phyloP scores from a whole-genome alignment of 2,113 vertebrate genomes.

The Ammodytes marinus region DNA sequence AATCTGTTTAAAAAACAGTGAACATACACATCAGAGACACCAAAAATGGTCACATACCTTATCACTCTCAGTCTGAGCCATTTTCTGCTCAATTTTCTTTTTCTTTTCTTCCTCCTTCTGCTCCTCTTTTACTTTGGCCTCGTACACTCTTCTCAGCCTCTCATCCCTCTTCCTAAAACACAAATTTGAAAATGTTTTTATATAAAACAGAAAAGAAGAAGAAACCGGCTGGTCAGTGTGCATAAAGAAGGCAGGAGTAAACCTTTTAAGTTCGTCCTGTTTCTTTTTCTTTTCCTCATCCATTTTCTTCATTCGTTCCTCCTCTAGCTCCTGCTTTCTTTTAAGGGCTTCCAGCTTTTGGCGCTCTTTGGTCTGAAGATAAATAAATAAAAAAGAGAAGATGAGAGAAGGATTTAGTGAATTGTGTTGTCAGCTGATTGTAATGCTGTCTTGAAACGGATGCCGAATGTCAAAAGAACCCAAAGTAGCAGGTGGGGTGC shows the following conservation, averaged over 20 bases:
- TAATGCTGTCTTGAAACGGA: not conserved
- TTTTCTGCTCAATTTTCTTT: conserved; percentile 92
- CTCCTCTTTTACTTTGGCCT: conserved; percentile 91
- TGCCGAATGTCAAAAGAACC: not conserved
- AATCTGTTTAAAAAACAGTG: not conserved
- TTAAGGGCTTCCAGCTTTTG: conserved; percentile 89
- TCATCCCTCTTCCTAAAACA: conserved; percentile 91
- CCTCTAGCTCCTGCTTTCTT: conserved; percentile 92
- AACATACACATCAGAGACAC: not conserved
- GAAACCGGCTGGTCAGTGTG: not conserved
- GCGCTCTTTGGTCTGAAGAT: conserved; percentile 89
- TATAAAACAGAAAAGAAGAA: not conserved
- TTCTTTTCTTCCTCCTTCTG: conserved; percentile 92
- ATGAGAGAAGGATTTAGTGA: not conserved
- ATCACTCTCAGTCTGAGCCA: conserved; percentile 91
- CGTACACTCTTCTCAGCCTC: conserved; percentile 89
- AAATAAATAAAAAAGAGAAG: not conserved
- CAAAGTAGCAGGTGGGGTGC: not conserved
- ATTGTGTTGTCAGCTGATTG: not conserved
- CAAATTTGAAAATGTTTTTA: not conserved
- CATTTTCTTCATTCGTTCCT: conserved; percentile 90
- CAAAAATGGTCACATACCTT: conserved; percentile 83
- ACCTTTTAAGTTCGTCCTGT: conserved; percentile 91
- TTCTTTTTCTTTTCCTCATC: conserved; percentile 92
- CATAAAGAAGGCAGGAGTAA: not conserved